Conservation (phyloP, 2,113 vertebrate species). For the Cavia porcellus region DNA sequence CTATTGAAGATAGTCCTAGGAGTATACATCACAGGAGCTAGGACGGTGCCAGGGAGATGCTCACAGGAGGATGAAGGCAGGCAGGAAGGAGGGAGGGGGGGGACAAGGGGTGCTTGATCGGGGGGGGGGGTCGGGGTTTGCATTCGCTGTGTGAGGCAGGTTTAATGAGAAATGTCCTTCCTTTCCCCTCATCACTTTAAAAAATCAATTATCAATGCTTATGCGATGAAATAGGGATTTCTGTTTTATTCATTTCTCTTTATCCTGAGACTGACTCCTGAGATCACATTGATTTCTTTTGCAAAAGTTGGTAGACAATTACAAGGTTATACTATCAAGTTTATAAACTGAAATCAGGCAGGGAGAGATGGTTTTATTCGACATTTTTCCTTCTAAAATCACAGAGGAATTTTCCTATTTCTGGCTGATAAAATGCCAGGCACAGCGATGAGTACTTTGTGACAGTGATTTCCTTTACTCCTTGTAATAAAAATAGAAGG, state of each 20-base stretch:
- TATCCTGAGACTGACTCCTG: slow-evolving; percentile 10
- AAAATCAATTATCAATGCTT: neutral
- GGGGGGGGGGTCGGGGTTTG: neutral
- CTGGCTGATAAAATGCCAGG: neutral
- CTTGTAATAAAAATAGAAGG: neutral
- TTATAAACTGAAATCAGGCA: slow-evolving; percentile 26
- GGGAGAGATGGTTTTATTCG: slow-evolving; percentile 6
- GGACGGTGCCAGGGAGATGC: slow-evolving; percentile 53
- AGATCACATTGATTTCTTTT: neutral
- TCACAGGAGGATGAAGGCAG: neutral
- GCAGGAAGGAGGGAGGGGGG: neutral
- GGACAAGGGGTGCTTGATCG: fast-evolving
- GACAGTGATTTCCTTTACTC: neutral
- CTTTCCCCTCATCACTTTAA: neutral
- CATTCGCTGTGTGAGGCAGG: neutral
- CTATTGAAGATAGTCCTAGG: slow-evolving; percentile 74
- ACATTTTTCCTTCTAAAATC: neutral
- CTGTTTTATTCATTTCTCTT: neutral
- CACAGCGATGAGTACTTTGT: neutral
- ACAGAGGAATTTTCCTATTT: neutral
- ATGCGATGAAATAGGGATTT: neutral
- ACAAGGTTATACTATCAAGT: neutral
- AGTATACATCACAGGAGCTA: slow-evolving; percentile 69
- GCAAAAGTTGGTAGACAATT: slow-evolving; percentile 20
- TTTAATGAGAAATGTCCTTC: slow-evolving; percentile 28